phyloP scores from a whole-genome alignment of 1,140 invertebrate species.

The Doryteuthis pealeii region DNA sequence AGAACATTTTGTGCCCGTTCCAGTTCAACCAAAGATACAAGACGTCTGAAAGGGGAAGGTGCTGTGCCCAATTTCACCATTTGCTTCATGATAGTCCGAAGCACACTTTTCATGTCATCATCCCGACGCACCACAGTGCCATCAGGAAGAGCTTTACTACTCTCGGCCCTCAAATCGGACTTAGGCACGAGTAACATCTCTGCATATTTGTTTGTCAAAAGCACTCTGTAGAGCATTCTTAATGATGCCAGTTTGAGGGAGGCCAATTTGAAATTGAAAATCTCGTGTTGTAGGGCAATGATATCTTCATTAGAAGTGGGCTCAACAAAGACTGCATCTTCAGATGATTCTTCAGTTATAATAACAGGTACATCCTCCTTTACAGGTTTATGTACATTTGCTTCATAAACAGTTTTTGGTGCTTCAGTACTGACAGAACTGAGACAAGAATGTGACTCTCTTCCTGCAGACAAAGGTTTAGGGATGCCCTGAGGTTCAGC shows the following conservation, averaged over 20 bases:
- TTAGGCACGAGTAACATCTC: conserved; percentile 66
- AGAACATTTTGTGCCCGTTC: conserved; percentile 66
- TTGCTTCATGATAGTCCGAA: conserved; percentile 54
- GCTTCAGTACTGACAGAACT: background rate
- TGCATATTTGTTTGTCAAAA: conserved; percentile 63
- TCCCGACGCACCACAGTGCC: conserved; percentile 60
- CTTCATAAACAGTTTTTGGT: background rate
- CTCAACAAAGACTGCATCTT: background rate
- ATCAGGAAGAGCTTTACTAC: conserved; percentile 42
- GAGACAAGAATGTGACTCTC: background rate
- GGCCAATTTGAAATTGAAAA: conserved; percentile 28
- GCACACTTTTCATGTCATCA: conserved; percentile 48
- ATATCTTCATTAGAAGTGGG: background rate
- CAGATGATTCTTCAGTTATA: background rate
- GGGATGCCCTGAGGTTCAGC: background rate
- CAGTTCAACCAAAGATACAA: conserved; percentile 51
- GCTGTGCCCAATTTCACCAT: conserved; percentile 54
- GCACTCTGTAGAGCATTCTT: conserved; percentile 63
- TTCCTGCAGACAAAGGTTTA: background rate
- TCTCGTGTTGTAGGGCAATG: background rate
- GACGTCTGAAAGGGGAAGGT: conserved; percentile 61
- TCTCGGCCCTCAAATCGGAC: conserved; percentile 39
- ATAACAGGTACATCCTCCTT: background rate
- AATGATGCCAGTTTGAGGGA: conserved; percentile 66
- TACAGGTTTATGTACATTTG: background rate